Evolutionary conservation across 2,888 invertebrate genomes (phyloP), one percentile per base, ranked within the genome.

Genomic region (Tiliacea aurago): DNA sequence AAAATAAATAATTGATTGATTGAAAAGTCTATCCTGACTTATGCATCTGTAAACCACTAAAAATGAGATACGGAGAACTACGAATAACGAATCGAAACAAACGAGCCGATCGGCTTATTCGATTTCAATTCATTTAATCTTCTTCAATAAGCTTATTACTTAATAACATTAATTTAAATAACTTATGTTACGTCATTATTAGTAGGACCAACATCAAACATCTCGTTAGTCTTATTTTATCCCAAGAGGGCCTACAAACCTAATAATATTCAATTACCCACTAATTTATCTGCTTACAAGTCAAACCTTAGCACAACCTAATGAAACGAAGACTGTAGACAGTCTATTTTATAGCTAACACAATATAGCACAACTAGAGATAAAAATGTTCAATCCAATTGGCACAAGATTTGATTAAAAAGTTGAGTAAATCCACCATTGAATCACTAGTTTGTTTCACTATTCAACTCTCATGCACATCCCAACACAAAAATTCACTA

Each of bases 221-320:
- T 37, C 28, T 81, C 9, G 33, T 70, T 53, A 76, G 23, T 55
- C n/a, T 37, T 55, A n/a, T 61, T 72, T 78, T 62, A 63, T 62
- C 15, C 10, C 28, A 43, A 49, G 45, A 47, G 53, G 45, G 28
- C 11, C 20, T 33, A 61, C 33, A 56, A 63, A 76, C 59, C 64
- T 70, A 65, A 78, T 73, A 72, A 65, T 72, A 77, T 80, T 82
- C 76, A 80, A 77, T 84, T 83, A 85, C 67, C 37, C 23, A 76
- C 61, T 45, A 79, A 77, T 77, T 77, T 73, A 75, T 76, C 64
- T 73, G 62, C 68, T 72, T 69, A 69, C 74, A 78, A 72, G 73
- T 61, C 53, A 53, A 79, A 62, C 63, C 65, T 61, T 73, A 71
- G 67, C 51, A 70, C 33, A 53, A 68, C 33, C 70, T 76, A 70